Evolutionary conservation across 1,140 invertebrate species (phyloP).

Genomic region (Hydropsyche tenuis): DNA sequence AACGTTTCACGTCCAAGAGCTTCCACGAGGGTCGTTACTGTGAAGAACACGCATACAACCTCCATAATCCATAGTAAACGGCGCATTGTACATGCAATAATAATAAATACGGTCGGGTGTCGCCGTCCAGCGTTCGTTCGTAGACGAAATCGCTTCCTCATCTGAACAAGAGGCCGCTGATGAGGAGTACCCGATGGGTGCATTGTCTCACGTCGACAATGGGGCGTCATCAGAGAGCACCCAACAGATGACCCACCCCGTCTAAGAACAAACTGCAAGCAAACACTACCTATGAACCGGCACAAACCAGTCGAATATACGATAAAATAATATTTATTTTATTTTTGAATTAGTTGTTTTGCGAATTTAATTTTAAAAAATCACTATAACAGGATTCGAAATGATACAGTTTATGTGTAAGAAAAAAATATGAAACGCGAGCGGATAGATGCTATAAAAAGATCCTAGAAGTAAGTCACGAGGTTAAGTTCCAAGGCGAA

Average conservation of each 20-base stretch:
- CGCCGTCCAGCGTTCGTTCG: constrained; percentile 26
- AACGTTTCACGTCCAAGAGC: no score
- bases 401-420: no score
- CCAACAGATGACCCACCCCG: constrained; percentile 1
- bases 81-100: background rate
- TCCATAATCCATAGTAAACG: constrained; percentile 1
- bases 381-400: no score
- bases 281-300: background rate
- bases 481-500: constrained; percentile 20
- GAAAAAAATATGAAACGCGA: no score
- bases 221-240: constrained; percentile 19
- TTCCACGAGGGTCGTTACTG: no score
- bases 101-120: constrained; percentile 1
- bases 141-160: constrained; percentile 49
- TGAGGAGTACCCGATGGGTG: constrained; percentile 40
- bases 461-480: constrained; percentile 35
- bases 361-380: no score
- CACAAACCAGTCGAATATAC: background rate
- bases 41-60: no score
- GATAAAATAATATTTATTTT: background rate
- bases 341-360: no score
- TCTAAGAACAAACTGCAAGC: constrained; percentile 17
- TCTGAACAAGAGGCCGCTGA: constrained; percentile 48
- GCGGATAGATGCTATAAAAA: no score
- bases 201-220: constrained; percentile 36